phyloP scores from a whole-genome alignment of 2,888 invertebrate genomes.

The Nasonia oneida region DNA sequence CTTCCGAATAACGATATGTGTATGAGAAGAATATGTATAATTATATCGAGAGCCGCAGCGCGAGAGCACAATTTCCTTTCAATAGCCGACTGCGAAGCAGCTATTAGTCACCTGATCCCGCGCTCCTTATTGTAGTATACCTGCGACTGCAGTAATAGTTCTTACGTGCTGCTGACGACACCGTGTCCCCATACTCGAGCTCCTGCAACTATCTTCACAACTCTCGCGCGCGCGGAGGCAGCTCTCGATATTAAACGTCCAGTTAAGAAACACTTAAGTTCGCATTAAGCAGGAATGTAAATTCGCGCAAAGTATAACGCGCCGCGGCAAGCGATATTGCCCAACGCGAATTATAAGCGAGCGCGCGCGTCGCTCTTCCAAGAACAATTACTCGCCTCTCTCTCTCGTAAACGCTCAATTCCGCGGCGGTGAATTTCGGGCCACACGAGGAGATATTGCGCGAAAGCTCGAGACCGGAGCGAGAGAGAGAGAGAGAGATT shows the following conservation, averaged over 20 bases:
- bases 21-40: too few species aligned
- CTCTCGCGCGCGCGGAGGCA: neutral
- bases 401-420: slow-evolving; percentile 30
- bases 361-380: neutral
- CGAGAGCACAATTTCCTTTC: neutral
- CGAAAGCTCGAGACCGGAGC: slow-evolving; percentile 21
- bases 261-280: slow-evolving; percentile 52
- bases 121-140: neutral
- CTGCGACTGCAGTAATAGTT: neutral
- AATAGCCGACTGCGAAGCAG: neutral
- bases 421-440: neutral
- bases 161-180: neutral
- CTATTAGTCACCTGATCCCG: neutral
- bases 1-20: too few species aligned
- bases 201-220: neutral
- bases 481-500: slow-evolving; percentile 17
- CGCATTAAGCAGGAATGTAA: slow-evolving; percentile 45
- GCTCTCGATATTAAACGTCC: slow-evolving; percentile 37
- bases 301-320: slow-evolving; percentile 25
- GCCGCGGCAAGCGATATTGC: neutral
- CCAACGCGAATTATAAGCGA: slow-evolving; percentile 39
- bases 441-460: neutral
- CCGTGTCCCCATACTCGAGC: neutral
- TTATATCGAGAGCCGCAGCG: too few species aligned
- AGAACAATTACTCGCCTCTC: slow-evolving; percentile 32